These are phyloP conservation scores for Arctopsyche grandis DNA, from an alignment of 1,140 invertebrate species.

Conservation along the genomic window DNA sequence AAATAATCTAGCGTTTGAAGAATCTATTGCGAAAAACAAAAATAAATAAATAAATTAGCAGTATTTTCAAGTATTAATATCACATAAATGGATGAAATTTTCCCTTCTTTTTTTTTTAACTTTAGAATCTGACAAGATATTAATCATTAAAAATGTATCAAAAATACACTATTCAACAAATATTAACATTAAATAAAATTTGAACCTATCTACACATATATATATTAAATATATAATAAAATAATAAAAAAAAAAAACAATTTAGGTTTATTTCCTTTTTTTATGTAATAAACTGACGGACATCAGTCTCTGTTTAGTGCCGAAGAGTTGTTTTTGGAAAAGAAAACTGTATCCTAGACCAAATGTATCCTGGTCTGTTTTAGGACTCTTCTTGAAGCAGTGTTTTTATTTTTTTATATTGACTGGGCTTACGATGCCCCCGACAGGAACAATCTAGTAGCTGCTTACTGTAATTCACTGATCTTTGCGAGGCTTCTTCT, in stretches of 20 bases:
- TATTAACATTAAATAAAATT: constrained; percentile 12
- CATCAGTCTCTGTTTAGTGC: constrained; percentile 28
- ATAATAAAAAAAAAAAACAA: constrained; percentile 18
- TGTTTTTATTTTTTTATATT: not conserved
- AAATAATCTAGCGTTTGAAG: not conserved
- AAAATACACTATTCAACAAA: constrained; percentile 1
- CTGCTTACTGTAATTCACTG: constrained; percentile 64
- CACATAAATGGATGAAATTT: constrained; percentile 5
- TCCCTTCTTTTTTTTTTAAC: too few species aligned
- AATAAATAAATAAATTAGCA: constrained; percentile 38
- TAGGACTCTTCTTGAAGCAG: constrained; percentile 38
- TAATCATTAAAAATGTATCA: not conserved
- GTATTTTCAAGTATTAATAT: not conserved
- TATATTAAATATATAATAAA: constrained; percentile 22
- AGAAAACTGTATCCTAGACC: constrained; percentile 35
- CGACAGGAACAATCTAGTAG: constrained; percentile 41
- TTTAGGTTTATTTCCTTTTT: constrained; percentile 2
- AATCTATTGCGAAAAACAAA: not conserved
- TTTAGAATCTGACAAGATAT: not conserved
- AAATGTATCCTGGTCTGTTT: constrained; percentile 27
- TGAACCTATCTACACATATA: not conserved
- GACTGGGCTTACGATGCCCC: constrained; percentile 24
- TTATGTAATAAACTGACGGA: constrained; percentile 22
- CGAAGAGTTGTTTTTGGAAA: constrained; percentile 11
- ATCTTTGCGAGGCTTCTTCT: constrained; percentile 75